Conservation (phyloP, 1,140 invertebrate genomes). For the Nymphalis io region DNA sequence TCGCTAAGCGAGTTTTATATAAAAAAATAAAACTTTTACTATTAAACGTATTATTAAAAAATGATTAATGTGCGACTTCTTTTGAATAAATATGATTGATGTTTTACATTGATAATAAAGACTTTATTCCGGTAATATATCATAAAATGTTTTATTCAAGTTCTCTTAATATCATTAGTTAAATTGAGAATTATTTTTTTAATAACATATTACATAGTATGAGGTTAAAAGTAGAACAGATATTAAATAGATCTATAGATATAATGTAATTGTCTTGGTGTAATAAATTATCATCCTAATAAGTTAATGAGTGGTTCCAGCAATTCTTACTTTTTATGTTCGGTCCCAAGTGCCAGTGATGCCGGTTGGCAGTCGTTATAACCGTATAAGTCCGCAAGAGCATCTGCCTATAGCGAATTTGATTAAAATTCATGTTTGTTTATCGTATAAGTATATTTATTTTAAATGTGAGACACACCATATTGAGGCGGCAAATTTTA, state of each 20-base stretch:
- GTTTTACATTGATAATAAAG: not conserved
- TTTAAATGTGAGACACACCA: constrained; percentile 44
- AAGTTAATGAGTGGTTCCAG: constrained; percentile 77
- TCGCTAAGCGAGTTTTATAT: not conserved
- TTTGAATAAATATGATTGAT: constrained; percentile 1
- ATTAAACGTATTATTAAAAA: constrained; percentile 8
- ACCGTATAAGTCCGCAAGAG: constrained; percentile 60
- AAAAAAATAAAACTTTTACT: constrained; percentile 11
- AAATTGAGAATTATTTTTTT: no score
- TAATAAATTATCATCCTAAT: constrained; percentile 80
- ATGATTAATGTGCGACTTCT: not conserved
- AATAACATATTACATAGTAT: not conserved
- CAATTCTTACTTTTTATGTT: constrained; percentile 67
- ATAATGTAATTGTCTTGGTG: constrained; percentile 67
- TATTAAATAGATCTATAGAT: constrained; percentile 29
- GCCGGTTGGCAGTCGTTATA: constrained; percentile 62
- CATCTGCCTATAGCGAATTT: constrained; percentile 79
- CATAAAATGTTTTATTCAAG: no score
- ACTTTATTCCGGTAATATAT: no score
- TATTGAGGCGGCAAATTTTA: constrained; percentile 47
- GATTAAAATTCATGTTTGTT: constrained; percentile 79
- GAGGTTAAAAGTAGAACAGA: constrained; percentile 4
- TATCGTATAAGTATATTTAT: constrained; percentile 65
- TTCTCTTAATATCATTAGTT: no score
- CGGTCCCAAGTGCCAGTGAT: constrained; percentile 51